A percentile compares a stretch with the other conserved stretches of the same genome.
These are phyloP conservation scores for Choristoneura fumiferana DNA, from an alignment of 1,140 invertebrate species.

Conservation along the genomic window DNA sequence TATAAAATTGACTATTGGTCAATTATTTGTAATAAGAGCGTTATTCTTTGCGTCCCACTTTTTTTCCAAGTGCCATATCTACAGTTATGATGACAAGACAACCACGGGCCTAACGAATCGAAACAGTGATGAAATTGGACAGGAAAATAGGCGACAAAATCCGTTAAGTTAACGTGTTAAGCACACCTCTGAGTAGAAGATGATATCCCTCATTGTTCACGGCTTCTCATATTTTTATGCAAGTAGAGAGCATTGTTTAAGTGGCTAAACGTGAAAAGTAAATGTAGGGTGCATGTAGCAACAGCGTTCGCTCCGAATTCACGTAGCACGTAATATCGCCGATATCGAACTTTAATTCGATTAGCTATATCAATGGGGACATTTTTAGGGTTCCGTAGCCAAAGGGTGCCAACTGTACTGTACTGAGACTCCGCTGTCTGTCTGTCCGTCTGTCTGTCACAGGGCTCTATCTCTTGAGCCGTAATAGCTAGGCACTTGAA, in stretches of 20 bases:
- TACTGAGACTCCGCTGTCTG: too few relatives aligned
- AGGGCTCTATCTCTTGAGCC: too few relatives aligned
- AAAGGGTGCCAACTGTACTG: too few relatives aligned
- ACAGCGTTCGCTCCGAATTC: too few relatives aligned
- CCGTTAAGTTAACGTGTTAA: not conserved
- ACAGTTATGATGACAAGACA: slow-evolving; percentile 13
- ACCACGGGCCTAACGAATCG: slow-evolving; percentile 13
- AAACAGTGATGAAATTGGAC: slow-evolving; percentile 15
- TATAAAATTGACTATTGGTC: not conserved
- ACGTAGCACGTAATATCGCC: too few relatives aligned
- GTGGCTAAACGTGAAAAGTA: too few relatives aligned
- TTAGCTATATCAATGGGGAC: too few relatives aligned
- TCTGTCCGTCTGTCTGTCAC: too few relatives aligned
- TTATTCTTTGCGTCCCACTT: not conserved
- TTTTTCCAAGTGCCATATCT: slow-evolving; percentile 1
- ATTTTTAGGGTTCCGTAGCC: too few relatives aligned
- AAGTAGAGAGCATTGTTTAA: slow-evolving; percentile 7
- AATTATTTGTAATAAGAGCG: not conserved
- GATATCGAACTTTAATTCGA: too few relatives aligned
- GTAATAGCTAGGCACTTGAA: too few relatives aligned
- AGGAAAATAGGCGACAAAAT: not conserved
- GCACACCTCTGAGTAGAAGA: not conserved
- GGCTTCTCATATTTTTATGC: slow-evolving; percentile 13
- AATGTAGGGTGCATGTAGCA: too few relatives aligned
- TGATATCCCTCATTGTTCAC: slow-evolving; percentile 4